A percentile compares a stretch with the other conserved stretches of the same genome.
Conservation (phyloP, 1,140 invertebrate genomes). For the Papilio polyxenes region DNA sequence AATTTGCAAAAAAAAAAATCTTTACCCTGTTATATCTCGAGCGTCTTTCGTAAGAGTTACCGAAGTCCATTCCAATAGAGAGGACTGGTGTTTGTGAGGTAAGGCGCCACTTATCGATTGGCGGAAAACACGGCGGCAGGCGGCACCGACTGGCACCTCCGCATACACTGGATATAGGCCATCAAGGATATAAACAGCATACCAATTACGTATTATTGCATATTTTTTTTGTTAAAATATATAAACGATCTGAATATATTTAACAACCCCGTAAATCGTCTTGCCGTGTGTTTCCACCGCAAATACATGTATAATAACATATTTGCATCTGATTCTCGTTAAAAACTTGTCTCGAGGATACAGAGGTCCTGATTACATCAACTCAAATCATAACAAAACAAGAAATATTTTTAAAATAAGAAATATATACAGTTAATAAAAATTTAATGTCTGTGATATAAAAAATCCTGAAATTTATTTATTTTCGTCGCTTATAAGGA, state of each 20-base stretch:
- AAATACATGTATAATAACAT: too few relatives aligned
- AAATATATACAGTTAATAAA: too few relatives aligned
- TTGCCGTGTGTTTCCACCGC: constrained; percentile 27
- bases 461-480: too few relatives aligned
- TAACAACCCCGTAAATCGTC: constrained; percentile 3
- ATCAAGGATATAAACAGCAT: constrained; percentile 36
- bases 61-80: constrained; percentile 60
- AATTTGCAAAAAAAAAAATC: constrained; percentile 33
- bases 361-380: too few relatives aligned
- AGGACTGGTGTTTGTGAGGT: neutral
- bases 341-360: too few relatives aligned
- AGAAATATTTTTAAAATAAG: too few relatives aligned
- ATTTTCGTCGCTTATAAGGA: too few relatives aligned
- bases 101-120: constrained; percentile 55
- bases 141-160: constrained; percentile 55
- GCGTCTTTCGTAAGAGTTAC: constrained; percentile 62
- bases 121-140: neutral
- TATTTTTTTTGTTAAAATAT: neutral
- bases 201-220: neutral
- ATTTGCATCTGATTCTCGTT: too few relatives aligned
- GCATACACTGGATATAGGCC: constrained; percentile 57
- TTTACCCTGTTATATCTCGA: constrained; percentile 73
- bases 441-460: too few relatives aligned
- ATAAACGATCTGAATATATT: too few relatives aligned
- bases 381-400: too few relatives aligned